Evolutionary conservation across 1,140 invertebrate species (phyloP), one percentile per base, ranked within the genome.

Genomic region (Acyrthosiphon pisum): DNA sequence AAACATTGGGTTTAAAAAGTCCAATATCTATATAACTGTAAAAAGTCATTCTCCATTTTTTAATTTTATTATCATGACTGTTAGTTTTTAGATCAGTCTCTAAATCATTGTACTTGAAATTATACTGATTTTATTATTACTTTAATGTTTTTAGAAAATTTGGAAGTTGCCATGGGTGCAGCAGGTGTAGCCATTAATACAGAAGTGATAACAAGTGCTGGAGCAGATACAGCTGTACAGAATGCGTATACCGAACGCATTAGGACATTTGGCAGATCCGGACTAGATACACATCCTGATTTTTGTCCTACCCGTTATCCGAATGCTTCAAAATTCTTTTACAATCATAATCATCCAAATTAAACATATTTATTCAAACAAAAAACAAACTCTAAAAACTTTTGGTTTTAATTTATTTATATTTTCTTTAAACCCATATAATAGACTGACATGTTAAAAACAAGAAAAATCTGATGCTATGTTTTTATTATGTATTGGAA

Each of bases 281-380:
- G 93, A n/a, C 92, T 94, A 18, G 89, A 93, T 22, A 92, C 94
- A 6, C 87, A 94, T 93, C 94, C 94, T 9, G 94, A 95, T 90
- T 95, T 93, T 90, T 94, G 88, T 30, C 93, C 94, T 56, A 94
- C 94, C 23, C 94, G 94, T 87, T 95, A 94, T 94, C 94, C 94
- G 7, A 94, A 94, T 91, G 93, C 94, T 91, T 89, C 94, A 35
- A 94, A 94, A 91, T 94, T 94, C 30, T 94, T 94, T 88, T 60
- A 92, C 18, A 86, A 94, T 41, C 48, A 86, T 30, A 56, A 84
- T n/a, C 91, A 53, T 30, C 81, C n/a, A 93, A 93, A 89, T 91
- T 91, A 60, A 93, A 87, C 35, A 89, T 48, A 9, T 89, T 56
- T 68, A 93, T 81, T 37, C 68, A n/a, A 68, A 46, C 68, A n/a